Conservation (phyloP, 2,113 vertebrate genomes). For the Heliornis fulica region DNA sequence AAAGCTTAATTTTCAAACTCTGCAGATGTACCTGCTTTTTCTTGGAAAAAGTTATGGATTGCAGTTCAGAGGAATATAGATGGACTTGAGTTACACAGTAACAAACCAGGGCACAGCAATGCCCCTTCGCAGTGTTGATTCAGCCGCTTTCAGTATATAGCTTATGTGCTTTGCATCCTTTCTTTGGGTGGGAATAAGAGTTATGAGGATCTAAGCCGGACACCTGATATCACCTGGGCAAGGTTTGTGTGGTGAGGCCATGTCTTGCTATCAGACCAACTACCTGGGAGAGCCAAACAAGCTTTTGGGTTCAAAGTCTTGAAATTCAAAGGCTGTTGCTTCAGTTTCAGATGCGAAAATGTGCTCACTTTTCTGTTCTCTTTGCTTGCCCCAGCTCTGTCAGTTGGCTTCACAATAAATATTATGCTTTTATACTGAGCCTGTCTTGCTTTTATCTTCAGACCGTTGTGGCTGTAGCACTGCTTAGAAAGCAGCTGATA, state of each 20-base stretch:
- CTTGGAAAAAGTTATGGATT: neutral
- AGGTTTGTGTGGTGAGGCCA: neutral
- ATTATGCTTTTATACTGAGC: neutral
- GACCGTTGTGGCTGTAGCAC: neutral
- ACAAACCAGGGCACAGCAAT: neutral
- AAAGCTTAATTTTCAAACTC: neutral
- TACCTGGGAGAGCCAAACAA: neutral
- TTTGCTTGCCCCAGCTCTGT: neutral
- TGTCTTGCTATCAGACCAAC: neutral
- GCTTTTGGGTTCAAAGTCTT: neutral
- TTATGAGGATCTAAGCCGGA: neutral
- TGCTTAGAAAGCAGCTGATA: neutral
- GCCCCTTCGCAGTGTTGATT: neutral
- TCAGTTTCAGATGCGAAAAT: neutral
- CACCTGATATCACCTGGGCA: neutral
- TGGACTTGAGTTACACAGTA: neutral
- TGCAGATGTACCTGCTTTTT: neutral
- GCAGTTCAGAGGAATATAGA: neutral
- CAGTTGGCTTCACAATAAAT: neutral
- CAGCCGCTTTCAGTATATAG: neutral
- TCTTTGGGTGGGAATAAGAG: neutral
- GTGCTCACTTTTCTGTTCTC: neutral
- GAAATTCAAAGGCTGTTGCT: neutral
- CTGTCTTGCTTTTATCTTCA: slow-evolving; percentile 39
- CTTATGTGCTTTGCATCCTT: neutral